Percentiles rank a stretch among this genome's conserved stretches.
These are phyloP conservation scores for Myotis lucifugus DNA, from an alignment of 2,113 vertebrate species.

Conservation along the genomic window DNA sequence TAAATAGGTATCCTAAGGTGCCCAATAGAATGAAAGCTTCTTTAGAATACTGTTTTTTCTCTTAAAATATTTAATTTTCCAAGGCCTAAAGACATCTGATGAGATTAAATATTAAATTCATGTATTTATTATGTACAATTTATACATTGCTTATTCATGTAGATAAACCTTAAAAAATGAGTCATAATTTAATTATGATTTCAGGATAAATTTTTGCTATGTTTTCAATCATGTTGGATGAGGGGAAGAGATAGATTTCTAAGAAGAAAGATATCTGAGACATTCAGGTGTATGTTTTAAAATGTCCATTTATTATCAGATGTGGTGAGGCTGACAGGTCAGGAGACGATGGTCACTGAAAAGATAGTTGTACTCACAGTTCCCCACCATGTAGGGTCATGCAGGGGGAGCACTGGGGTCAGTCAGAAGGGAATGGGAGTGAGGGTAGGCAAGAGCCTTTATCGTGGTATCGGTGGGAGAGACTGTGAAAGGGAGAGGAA, in stretches of 20 bases:
- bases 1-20: neutral
- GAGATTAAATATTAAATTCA: neutral
- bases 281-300: neutral
- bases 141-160: neutral
- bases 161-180: neutral
- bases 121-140: neutral
- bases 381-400: rapidly evolving
- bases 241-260: neutral
- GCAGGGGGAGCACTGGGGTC: neutral
- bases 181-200: neutral
- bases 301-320: neutral
- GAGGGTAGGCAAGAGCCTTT: neutral
- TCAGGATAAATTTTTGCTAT: neutral
- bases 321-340: neutral
- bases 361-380: too few species aligned
- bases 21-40: neutral
- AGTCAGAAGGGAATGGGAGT: neutral
- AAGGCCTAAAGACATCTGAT: neutral
- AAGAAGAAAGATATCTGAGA: neutral
- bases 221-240: neutral
- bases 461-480: neutral
- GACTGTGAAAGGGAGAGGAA: neutral
- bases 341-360: neutral
- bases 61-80: neutral
- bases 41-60: neutral